phyloP scores from a whole-genome alignment of 2,113 vertebrate genomes.

The Peromyscus californicus region DNA sequence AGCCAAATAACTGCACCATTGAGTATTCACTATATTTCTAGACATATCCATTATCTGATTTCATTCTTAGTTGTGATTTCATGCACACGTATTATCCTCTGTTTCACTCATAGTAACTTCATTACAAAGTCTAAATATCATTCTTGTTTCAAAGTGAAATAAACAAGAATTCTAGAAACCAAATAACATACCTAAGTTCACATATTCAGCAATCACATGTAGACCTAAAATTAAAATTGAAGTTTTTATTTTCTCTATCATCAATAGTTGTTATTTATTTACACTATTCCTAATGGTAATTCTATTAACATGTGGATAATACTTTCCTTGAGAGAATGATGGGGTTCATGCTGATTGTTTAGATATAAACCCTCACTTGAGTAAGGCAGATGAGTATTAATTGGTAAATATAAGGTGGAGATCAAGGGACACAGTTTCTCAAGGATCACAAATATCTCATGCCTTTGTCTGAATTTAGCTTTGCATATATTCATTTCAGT shows the following conservation, averaged over 20 bases:
- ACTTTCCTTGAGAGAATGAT: background rate
- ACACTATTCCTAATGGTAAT: background rate
- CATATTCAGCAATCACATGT: slow-evolving; percentile 27
- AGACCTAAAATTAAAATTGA: slow-evolving; percentile 1
- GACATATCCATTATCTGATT: background rate
- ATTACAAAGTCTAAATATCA: background rate
- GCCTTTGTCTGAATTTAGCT: background rate
- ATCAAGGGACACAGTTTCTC: background rate
- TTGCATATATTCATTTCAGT: background rate
- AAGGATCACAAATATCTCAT: slow-evolving; percentile 28
- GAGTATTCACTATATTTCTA: background rate
- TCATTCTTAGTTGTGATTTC: background rate
- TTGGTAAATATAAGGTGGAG: background rate
- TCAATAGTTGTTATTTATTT: slow-evolving; percentile 11
- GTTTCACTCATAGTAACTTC: slow-evolving; percentile 39
- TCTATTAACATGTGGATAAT: background rate
- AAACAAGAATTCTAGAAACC: slow-evolving; percentile 38
- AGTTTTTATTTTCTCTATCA: background rate
- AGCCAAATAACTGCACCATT: background rate
- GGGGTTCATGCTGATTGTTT: slow-evolving; percentile 19
- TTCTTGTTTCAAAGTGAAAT: slow-evolving; percentile 43
- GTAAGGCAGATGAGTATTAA: background rate
- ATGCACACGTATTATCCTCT: background rate
- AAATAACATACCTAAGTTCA: background rate
- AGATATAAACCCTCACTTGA: background rate